Evolutionary conservation across 1,140 invertebrate species (phyloP).

Genomic region (Pinna nobilis): DNA sequence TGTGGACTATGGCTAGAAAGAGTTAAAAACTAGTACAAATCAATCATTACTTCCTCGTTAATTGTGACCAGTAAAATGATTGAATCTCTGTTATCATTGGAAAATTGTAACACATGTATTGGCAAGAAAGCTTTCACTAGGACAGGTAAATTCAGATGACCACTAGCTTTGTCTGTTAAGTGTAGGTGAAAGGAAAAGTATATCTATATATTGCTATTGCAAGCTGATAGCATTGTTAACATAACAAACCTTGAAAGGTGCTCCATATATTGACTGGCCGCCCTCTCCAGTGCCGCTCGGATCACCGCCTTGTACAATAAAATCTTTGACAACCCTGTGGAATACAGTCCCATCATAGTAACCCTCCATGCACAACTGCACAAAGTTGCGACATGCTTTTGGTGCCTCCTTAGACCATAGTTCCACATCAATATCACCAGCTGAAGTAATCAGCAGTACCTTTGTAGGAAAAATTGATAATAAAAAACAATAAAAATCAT

Average conservation of each 20-base stretch:
- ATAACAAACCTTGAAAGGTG: slow-evolving; percentile 88
- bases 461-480: slow-evolving; percentile 74
- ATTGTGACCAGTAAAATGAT: too few relatives aligned
- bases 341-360: slow-evolving; percentile 97
- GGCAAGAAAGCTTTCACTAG: too few relatives aligned
- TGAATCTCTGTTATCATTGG: too few relatives aligned
- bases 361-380: slow-evolving; percentile 97
- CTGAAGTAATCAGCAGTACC: slow-evolving; percentile 93
- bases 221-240: neutral
- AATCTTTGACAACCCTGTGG: slow-evolving; percentile 91
- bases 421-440: slow-evolving; percentile 98
- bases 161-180: too few relatives aligned
- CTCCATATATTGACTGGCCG: slow-evolving; percentile 95
- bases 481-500: too few relatives aligned
- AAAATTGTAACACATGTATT: too few relatives aligned
- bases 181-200: neutral
- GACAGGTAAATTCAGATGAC: too few relatives aligned
- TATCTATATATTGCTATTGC: neutral
- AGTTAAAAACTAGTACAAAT: too few relatives aligned
- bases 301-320: slow-evolving; percentile 97
- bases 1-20: too few relatives aligned
- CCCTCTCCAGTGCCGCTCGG: slow-evolving; percentile 89
- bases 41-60: too few relatives aligned
- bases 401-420: slow-evolving; percentile 98
- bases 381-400: slow-evolving; percentile 96